Evolutionary conservation across 2,888 invertebrate species (phyloP).

Genomic region (Hyalella azteca): DNA sequence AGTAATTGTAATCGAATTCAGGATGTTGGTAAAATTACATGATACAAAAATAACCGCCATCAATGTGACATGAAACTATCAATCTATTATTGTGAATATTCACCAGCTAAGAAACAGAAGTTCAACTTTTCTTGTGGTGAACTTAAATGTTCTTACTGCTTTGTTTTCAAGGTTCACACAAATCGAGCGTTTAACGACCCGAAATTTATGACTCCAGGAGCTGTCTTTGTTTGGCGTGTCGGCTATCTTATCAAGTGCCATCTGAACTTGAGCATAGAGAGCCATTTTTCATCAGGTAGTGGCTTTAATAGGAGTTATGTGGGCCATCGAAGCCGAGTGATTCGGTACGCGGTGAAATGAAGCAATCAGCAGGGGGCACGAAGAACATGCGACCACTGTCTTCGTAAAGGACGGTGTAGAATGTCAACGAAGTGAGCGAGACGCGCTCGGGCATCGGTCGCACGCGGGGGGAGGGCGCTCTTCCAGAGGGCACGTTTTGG

Average conservation of each 20-base stretch:
- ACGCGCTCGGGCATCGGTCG: not conserved
- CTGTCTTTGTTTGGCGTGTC: slow-evolving; percentile 28
- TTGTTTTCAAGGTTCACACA: not conserved
- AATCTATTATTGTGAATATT: no score
- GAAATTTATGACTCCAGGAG: slow-evolving; percentile 32
- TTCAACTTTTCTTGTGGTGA: no score
- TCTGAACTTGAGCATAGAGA: slow-evolving; percentile 34
- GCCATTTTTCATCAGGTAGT: slow-evolving; percentile 34
- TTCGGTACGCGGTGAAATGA: slow-evolving; percentile 29
- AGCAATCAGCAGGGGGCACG: slow-evolving; percentile 20
- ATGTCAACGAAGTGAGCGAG: slow-evolving; percentile 19
- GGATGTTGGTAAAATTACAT: no score
- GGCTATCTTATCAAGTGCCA: slow-evolving; percentile 34
- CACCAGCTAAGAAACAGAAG: no score
- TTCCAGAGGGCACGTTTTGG: not conserved
- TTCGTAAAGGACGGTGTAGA: slow-evolving; percentile 14
- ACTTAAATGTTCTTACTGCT: no score
- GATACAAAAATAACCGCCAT: no score
- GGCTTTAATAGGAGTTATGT: slow-evolving; percentile 37
- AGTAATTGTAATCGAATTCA: no score
- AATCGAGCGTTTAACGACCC: not conserved
- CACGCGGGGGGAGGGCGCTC: not conserved
- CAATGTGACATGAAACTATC: no score
- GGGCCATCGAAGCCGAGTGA: slow-evolving; percentile 10
- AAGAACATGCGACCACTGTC: slow-evolving; percentile 28